These are phyloP conservation scores for Lophius piscatorius DNA, from an alignment of 2,113 vertebrate genomes.

Conservation along the genomic window DNA sequence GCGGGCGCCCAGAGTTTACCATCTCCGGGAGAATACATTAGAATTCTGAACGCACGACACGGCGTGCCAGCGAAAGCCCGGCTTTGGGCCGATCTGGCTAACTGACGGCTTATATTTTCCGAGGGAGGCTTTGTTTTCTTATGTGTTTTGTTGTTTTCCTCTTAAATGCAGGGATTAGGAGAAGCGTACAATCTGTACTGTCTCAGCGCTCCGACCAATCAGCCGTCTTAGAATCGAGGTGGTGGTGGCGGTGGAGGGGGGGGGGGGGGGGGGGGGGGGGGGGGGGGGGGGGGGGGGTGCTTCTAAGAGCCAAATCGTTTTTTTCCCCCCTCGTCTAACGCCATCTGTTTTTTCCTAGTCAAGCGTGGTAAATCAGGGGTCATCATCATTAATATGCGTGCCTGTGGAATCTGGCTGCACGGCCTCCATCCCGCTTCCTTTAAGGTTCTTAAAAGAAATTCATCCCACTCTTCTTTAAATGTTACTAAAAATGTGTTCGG, in stretches of 20 bases:
- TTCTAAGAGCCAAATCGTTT: constrained; percentile 47
- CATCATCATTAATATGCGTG: constrained; percentile 60
- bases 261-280: no score
- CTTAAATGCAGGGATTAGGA: constrained; percentile 30
- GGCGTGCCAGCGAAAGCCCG: constrained; percentile 39
- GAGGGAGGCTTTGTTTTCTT: constrained; percentile 57
- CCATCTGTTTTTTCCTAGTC: constrained; percentile 63
- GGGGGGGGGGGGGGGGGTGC: no score
- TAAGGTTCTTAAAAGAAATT: constrained; percentile 1
- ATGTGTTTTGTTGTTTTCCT: constrained; percentile 49
- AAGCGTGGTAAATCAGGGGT: constrained; percentile 60
- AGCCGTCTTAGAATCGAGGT: constrained; percentile 61
- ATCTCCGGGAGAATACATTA: constrained; percentile 35
- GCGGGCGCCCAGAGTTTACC: constrained; percentile 37
- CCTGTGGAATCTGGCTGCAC: constrained; percentile 44
- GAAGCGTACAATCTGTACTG: constrained; percentile 28
- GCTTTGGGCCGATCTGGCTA: constrained; percentile 29
- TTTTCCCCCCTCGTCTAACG: constrained; percentile 47
- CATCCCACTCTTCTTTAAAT: constrained; percentile 2
- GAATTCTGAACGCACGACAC: constrained; percentile 42
- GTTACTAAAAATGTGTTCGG: not conserved
- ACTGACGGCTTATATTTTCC: constrained; percentile 45
- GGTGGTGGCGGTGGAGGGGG: no score
- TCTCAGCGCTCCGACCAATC: constrained; percentile 45
- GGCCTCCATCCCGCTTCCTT: constrained; percentile 10